phyloP scores from a whole-genome alignment of 2,797 vertebrate species.

The Neomorphus geoffroyi region DNA sequence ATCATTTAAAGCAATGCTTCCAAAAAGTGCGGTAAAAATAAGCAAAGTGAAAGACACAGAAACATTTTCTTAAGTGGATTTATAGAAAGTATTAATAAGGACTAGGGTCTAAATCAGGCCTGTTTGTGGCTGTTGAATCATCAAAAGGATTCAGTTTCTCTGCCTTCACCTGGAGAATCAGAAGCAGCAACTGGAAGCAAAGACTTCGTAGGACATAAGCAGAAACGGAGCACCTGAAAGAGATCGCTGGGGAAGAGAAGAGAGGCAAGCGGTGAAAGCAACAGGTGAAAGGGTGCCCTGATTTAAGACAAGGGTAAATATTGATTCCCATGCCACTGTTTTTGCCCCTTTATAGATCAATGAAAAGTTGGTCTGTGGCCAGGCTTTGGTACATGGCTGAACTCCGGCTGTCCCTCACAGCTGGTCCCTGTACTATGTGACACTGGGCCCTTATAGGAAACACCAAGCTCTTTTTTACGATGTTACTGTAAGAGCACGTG shows the following conservation, averaged over 20 bases:
- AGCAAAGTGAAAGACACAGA: not conserved
- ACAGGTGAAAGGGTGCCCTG: not conserved
- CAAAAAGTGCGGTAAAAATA: not conserved
- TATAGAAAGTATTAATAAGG: not conserved
- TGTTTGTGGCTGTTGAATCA: not conserved
- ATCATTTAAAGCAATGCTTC: not conserved
- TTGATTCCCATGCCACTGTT: not conserved
- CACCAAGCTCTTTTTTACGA: not conserved
- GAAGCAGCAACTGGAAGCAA: not conserved
- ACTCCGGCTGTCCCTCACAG: not conserved
- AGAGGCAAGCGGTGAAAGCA: not conserved
- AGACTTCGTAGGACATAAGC: not conserved
- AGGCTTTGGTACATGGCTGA: not conserved
- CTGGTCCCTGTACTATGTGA: not conserved
- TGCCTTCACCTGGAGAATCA: not conserved
- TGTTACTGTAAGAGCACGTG: not conserved
- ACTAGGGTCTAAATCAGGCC: not conserved
- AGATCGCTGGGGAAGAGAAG: not conserved
- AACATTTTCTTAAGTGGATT: not conserved
- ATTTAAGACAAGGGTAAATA: not conserved
- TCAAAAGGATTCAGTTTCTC: not conserved
- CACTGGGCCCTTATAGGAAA: not conserved
- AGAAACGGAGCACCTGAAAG: not conserved
- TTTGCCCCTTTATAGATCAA: not conserved
- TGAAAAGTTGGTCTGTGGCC: not conserved